Evolutionary conservation across 2,797 vertebrate species (phyloP).

Genomic region (Pelochelys cantorii): DNA sequence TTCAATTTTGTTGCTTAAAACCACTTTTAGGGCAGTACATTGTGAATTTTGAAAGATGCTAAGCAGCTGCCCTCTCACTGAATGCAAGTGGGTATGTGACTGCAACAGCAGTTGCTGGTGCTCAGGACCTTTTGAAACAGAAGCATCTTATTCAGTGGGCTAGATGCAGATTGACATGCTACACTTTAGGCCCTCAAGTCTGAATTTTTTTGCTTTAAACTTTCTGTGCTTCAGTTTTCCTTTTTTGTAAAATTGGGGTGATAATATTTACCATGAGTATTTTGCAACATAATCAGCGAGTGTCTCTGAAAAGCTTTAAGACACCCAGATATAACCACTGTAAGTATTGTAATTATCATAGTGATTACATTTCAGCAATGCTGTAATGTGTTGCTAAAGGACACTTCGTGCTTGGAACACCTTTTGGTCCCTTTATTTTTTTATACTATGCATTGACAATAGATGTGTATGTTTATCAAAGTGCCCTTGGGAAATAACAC

Average conservation of each 20-base stretch:
- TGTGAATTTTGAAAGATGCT: background rate
- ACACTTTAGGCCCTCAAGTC: background rate
- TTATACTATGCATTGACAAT: conserved; percentile 14
- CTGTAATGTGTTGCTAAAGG: conserved; percentile 42
- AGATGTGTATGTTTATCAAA: conserved; percentile 74
- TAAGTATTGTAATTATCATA: conserved; percentile 19
- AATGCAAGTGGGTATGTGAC: fast-evolving
- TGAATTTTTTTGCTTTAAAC: background rate
- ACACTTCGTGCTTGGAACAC: conserved; percentile 53
- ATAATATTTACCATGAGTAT: background rate
- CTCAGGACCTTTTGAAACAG: background rate
- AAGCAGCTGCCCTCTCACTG: background rate
- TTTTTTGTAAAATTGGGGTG: background rate
- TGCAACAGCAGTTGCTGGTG: background rate
- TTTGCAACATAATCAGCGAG: background rate
- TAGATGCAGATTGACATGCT: background rate
- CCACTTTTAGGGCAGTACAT: background rate
- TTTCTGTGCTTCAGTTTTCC: conserved; percentile 7
- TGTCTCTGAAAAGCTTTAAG: background rate
- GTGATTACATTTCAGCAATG: conserved; percentile 33
- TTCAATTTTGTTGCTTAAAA: background rate
- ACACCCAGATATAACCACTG: background rate
- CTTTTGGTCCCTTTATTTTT: background rate
- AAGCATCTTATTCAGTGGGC: background rate
- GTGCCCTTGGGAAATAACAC: conserved; percentile 80